Evolutionary conservation across 2,113 vertebrate species (phyloP).

Genomic region (Nycticebus coucang): DNA sequence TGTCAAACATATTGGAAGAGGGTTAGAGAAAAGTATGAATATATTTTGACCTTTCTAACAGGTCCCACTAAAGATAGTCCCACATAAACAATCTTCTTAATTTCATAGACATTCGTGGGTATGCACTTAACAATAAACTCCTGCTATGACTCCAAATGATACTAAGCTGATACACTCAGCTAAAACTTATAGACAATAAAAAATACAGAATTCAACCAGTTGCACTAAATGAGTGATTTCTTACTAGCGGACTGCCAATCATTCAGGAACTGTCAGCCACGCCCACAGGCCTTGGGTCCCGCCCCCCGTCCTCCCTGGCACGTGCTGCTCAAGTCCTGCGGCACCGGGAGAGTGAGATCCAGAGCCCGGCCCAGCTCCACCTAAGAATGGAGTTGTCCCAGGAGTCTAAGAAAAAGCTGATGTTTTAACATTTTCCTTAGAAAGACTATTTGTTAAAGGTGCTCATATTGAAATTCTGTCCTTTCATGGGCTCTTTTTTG

Average conservation of each 20-base stretch:
- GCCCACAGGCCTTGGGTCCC: not conserved
- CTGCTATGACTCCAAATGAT: not conserved
- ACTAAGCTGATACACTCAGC: not conserved
- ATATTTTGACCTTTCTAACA: not conserved
- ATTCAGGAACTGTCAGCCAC: not conserved
- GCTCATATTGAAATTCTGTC: not conserved
- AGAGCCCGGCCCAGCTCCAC: not conserved
- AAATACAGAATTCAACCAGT: not conserved
- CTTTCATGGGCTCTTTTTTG: not conserved
- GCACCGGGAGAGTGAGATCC: not conserved
- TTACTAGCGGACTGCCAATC: not conserved
- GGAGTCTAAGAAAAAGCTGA: not conserved
- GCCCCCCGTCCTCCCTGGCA: accelerated
- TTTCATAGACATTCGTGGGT: not conserved
- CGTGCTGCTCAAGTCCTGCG: accelerated
- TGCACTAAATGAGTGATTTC: not conserved
- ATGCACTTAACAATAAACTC: not conserved
- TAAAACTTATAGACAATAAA: slow-evolving; percentile 8
- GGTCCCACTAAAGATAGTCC: not conserved
- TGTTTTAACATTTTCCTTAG: not conserved
- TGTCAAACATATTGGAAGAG: not conserved
- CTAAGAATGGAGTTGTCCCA: accelerated
- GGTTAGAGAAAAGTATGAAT: not conserved
- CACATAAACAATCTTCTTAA: not conserved
- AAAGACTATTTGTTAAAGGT: not conserved